A percentile compares a stretch with the other conserved stretches of the same genome.
These are phyloP conservation scores for Drosophila picticornis DNA, from an alignment of 2,888 invertebrate genomes.

Conservation along the genomic window DNA sequence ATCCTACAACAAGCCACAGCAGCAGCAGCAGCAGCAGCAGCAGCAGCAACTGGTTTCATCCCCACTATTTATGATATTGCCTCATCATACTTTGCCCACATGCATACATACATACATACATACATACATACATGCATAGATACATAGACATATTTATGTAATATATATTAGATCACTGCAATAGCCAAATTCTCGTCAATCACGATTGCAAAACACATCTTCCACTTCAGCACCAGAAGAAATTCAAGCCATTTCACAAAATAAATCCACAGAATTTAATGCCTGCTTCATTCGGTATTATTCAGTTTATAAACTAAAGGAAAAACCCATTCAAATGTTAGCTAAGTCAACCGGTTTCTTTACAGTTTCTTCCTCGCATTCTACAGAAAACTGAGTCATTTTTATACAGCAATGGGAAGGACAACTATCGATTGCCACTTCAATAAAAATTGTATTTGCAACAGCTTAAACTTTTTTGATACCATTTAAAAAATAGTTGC, in stretches of 20 bases:
- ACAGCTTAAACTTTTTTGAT: background rate
- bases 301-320: background rate
- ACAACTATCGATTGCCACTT: background rate
- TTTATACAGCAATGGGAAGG: background rate
- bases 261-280: no score
- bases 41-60: constrained; percentile 18
- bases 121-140: background rate
- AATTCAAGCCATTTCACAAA: background rate
- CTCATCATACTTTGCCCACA: constrained; percentile 18
- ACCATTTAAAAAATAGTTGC: background rate
- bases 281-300: background rate
- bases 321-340: no score
- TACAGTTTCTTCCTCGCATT: background rate
- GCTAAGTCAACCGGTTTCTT: background rate
- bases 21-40: constrained; percentile 1
- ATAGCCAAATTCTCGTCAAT: background rate
- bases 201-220: background rate
- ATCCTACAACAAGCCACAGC: constrained; percentile 13
- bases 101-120: background rate
- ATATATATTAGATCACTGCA: background rate
- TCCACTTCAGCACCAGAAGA: background rate
- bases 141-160: background rate
- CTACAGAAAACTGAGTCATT: background rate
- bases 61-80: constrained; percentile 30
- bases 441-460: background rate